Base-by-base conservation (phyloP, 1,140 invertebrate species). In the Drosophila guanche region DNA sequence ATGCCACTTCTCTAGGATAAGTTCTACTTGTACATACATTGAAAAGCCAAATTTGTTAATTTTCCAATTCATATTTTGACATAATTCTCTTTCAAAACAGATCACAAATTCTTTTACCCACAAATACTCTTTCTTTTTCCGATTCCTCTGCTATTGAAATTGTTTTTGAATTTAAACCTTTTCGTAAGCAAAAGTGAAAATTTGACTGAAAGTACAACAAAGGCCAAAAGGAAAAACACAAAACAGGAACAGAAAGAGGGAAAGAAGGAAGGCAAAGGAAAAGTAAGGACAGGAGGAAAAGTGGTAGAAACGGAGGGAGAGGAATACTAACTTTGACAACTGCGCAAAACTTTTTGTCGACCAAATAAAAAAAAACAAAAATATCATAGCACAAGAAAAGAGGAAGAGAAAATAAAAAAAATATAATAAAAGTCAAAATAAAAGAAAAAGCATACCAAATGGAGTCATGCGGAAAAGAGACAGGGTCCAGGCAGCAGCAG, bases 131-230 rank as follows among this genome's bases (percentile, higher is more conserved):
- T 42, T 3, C 16, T 33, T 33, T 29, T 45, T 7, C 25, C 22
- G 43, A 25, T 1, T 14, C n/a, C n/a, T n/a, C n/a, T n/a, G n/a
- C n/a, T n/a, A n/a, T n/a, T n/a, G n/a, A n/a, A n/a, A n/a, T n/a
- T n/a, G n/a, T n/a, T n/a, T n/a, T n/a, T n/a, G n/a, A 85, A 76
- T 73, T 84, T 79, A 85, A 85, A 80, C 63, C 12, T 37, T 37
- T 12, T 37, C 76, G 76, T 80, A 73, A 80, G 81, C 60, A 86
- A 85, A 85, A 86, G 81, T 85, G 77, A 86, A 86, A 85, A 81
- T 86, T 86, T 86, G 77, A 81, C 83, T 77, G 57, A 80, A 80
- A 85, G 4, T 80, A 78, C 74, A 85, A 81, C 57, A 85, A 86
- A 76, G 60, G 63, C 20, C 62, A 69, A 61, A 47, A 53, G 61